Base-by-base conservation (phyloP, 2,113 vertebrate species). In the Nothocercus julius region DNA sequence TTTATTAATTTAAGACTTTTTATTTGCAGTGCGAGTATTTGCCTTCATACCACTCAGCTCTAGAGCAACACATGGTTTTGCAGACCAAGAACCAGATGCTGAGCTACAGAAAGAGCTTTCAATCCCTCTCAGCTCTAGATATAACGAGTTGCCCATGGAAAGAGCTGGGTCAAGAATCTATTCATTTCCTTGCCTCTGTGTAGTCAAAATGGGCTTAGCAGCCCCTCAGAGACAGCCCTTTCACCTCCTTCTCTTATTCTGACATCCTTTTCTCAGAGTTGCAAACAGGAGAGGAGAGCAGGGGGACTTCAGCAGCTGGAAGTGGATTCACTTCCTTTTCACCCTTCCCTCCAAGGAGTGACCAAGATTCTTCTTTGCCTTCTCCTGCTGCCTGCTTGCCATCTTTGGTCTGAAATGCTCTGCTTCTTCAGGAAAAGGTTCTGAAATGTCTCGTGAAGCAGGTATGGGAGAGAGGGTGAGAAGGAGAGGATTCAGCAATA, bases 1-100 rank as follows among this genome's bases (percentile, higher is more conserved):
- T 94, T 51, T 94, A 81, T 78, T 84, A 72, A 78, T 67, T 93
- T 47, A 58, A 54, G 61, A 44, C 9, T 82, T 84, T 73, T 82
- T 74, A 75, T 42, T 45, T 63, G 40, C 9, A 49, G 14, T 63
- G 36, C 77, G 76, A 78, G 70, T 63, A 82, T 90, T 49, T 82
- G 51, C 24, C 28, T 13, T 66, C 0, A 2, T n/a, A 61, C 0
- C 0, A 27, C 19, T 32, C 12, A 10, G 5, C 14, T 85, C 19
- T 78, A 84, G 38, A 68, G 20, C 27, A 90, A 44, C 44, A 61
- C 27, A 11, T 8, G 22, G 9, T 82, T 42, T 32, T 69, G 30
- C 38, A 61, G 44, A 87, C 24, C 14, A 69, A 87, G 64, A 82
- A 51, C 24, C 34, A 76, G 59, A 42, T 42, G 44, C 38, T 66